Conservation (phyloP, 1,140 invertebrate species). For the Brachystomella parvula region DNA sequence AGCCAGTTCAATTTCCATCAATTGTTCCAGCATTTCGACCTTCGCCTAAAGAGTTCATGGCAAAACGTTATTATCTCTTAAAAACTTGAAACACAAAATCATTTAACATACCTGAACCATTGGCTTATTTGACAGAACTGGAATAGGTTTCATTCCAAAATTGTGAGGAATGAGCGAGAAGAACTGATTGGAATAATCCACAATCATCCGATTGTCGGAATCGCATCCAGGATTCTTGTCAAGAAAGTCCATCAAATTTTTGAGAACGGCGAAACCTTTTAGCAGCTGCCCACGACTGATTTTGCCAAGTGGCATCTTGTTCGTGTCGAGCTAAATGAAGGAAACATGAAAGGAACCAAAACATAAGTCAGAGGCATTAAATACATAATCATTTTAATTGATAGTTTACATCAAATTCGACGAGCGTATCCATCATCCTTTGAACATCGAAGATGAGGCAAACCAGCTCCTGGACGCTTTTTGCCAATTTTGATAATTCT, state of each 20-base stretch:
- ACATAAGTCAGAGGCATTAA: no score
- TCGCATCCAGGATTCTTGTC: no score
- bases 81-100: background rate
- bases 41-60: slow-evolving; percentile 52
- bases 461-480: slow-evolving; percentile 74
- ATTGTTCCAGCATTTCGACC: slow-evolving; percentile 80
- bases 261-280: slow-evolving; percentile 71
- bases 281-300: slow-evolving; percentile 84
- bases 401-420: slow-evolving; percentile 74
- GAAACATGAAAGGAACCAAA: no score
- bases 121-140: slow-evolving; percentile 65
- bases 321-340: slow-evolving; percentile 66
- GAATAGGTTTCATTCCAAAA: slow-evolving; percentile 77
- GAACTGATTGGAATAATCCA: slow-evolving; percentile 83
- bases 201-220: no score
- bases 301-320: slow-evolving; percentile 97
- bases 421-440: slow-evolving; percentile 81
- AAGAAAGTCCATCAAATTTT: slow-evolving; percentile 55
- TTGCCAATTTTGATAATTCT: slow-evolving; percentile 58
- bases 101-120: slow-evolving; percentile 50
- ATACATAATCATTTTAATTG: slow-evolving; percentile 7
- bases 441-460: slow-evolving; percentile 83
- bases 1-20: slow-evolving; percentile 90
- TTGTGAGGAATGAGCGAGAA: slow-evolving; percentile 92
- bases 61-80: background rate